Base-by-base conservation (phyloP, 2,797 vertebrate genomes). In the Austrolebias charrua region DNA sequence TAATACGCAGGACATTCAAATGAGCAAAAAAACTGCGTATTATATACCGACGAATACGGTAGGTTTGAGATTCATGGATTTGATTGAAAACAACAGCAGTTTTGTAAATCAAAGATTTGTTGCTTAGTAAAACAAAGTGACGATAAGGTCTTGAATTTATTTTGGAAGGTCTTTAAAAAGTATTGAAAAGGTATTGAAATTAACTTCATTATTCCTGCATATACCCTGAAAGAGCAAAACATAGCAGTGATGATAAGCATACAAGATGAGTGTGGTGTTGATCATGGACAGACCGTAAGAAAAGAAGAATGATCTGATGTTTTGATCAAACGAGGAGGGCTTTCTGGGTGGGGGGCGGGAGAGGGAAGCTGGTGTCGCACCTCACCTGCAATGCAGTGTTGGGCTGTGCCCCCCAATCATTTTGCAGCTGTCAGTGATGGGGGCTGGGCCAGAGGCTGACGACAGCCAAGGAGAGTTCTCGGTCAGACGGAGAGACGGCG, bases 321-420 rank as follows among this genome's bases (percentile, higher is more conserved):
- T 91, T 80, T 90, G 86, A 76, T 79, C 29, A 57, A 76, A 71
- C 16, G n/a, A 74, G 69, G 45, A 72, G 64, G 67, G 50, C 35
- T 38, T 38, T 11, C 35, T 38, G 35, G 66, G 40, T 4, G 24
- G 28, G 65, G 48, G 66, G 44, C 5, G 44, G 44, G 8, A 3
- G 18, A 45, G 65, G 61, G 51, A 63, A 49, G 63, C 52, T 79
- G 77, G 48, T 87, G 84, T 82, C 75, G 57, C 86, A 76, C 81
- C 90, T 90, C 81, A 95, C 95, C 95, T 96, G 95, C 95, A 96
- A 92, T 96, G 95, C 95, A 95, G 95, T 94, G 93, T 90, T 91
- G 79, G 71, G 72, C 88, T 88, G 79, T 82, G 82, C 88, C 87
- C 87, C 79, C 95, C 94, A 94, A 93, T 94, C 88, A 66, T 55